phyloP scores from a whole-genome alignment of 2,113 vertebrate species.

The cattle (Bos taurus) region ARS-UCD2.0 NC_037357.1:23111001-23111500 shows the following conservation, averaged over 20 bases:
- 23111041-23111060: not conserved
- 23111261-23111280: not conserved
- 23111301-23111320: not conserved
- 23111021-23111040: not conserved
- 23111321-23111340: not conserved
- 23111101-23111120: not conserved
- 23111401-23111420: not conserved
- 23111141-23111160: not conserved
- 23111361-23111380: not conserved
- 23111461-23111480: not conserved
- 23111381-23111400: not conserved
- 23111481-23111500: not conserved
- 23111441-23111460: not conserved
- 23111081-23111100: not conserved
- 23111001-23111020: not conserved
- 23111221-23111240: not conserved
- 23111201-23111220: not conserved
- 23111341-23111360: not conserved
- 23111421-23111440: not conserved
- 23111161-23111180: not conserved
- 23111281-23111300: not conserved
- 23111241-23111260: not conserved
- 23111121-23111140: not conserved
- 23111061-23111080: not conserved
- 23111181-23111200: not conserved